Conservation (phyloP, 2,888 invertebrate species). For the Trisateles emortualis region DNA sequence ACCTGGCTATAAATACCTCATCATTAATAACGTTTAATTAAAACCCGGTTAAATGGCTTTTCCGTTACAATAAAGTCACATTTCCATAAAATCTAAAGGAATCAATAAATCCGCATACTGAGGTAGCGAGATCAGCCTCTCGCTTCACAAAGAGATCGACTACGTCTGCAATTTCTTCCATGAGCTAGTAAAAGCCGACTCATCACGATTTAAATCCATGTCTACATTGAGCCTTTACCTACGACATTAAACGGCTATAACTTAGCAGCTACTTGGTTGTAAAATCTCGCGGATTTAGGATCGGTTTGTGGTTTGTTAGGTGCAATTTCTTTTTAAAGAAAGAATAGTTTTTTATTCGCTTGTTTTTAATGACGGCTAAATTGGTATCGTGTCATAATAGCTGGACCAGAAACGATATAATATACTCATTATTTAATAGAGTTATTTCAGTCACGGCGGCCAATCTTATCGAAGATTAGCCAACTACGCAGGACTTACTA, state of each 20-base stretch:
- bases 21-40: neutral
- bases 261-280: conserved; percentile 10
- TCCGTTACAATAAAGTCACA: neutral
- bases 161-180: conserved; percentile 59
- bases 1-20: too few species aligned
- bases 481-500: too few species aligned
- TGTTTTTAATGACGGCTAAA: too few species aligned
- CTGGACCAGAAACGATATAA: too few species aligned
- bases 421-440: too few species aligned
- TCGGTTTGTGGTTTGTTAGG: neutral
- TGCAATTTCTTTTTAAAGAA: neutral
- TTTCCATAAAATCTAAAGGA: conserved; percentile 21
- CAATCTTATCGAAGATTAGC: too few species aligned
- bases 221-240: conserved; percentile 31
- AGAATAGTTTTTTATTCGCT: too few species aligned
- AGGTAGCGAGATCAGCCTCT: conserved; percentile 51
- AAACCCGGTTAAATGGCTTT: neutral
- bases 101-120: conserved; percentile 53
- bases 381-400: too few species aligned
- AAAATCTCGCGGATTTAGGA: neutral
- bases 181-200: conserved; percentile 51
- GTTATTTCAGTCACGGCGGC: too few species aligned
- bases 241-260: conserved; percentile 16
- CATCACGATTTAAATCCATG: conserved; percentile 54
- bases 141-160: conserved; percentile 54